Evolutionary conservation across 2,113 vertebrate genomes (phyloP).

Genomic region (Mola mola): DNA sequence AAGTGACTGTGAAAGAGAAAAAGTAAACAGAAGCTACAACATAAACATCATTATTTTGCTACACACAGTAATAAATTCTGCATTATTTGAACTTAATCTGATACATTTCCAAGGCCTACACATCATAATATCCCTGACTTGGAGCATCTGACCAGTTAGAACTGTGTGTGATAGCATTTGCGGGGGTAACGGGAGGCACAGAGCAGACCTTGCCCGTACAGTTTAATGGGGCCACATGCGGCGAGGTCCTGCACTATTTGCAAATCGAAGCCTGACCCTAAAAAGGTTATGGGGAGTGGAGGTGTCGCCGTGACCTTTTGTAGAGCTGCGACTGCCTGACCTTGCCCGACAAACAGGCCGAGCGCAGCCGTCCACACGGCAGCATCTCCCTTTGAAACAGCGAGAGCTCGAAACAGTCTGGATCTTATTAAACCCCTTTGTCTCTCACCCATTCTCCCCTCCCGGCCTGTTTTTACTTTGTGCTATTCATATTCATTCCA

Average conservation of each 20-base stretch:
- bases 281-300: constrained; percentile 52
- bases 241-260: constrained; percentile 59
- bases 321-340: constrained; percentile 22
- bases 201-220: constrained; percentile 26
- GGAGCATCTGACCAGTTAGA: constrained; percentile 11
- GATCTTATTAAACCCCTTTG: constrained; percentile 67
- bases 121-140: not conserved
- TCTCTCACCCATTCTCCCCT: constrained; percentile 63
- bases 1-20: not conserved
- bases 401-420: constrained; percentile 56
- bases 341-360: constrained; percentile 6
- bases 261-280: constrained; percentile 57
- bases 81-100: not conserved
- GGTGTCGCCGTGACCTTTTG: constrained; percentile 60
- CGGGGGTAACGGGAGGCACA: constrained; percentile 41
- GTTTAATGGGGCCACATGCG: constrained; percentile 67
- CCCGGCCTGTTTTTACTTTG: constrained; percentile 72
- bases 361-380: constrained; percentile 31
- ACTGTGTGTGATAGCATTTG: constrained; percentile 21
- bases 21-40: not conserved
- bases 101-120: not conserved
- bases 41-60: not conserved
- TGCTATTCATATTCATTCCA: constrained; percentile 74
- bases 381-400: constrained; percentile 62
- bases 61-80: too few relatives aligned